These are phyloP conservation scores for Notolepis coatsorum DNA, from an alignment of 2,797 vertebrate species.

Conservation along the genomic window DNA sequence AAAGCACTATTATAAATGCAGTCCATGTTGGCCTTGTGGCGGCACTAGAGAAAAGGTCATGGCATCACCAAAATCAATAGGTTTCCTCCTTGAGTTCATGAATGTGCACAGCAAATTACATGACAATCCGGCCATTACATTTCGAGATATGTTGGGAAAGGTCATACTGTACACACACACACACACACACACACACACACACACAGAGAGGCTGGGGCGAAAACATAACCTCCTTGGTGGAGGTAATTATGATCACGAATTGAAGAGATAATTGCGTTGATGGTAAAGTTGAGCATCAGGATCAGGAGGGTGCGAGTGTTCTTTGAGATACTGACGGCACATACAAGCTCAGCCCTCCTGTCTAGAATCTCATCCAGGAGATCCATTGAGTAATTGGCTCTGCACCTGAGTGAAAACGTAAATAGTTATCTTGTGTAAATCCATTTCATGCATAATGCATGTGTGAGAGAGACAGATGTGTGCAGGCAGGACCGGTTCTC, in stretches of 20 bases:
- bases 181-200: background rate
- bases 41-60: no score
- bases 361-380: conserved; percentile 19
- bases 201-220: background rate
- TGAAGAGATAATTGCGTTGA: background rate
- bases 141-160: no score
- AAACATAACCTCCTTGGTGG: no score
- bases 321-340: background rate
- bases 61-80: no score
- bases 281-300: background rate
- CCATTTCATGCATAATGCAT: conserved; percentile 56
- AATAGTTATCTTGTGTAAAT: conserved; percentile 43
- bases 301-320: background rate
- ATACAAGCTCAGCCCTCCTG: background rate
- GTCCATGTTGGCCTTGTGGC: no score
- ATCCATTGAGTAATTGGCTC: conserved; percentile 51
- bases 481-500: conserved; percentile 28
- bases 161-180: conserved; percentile 13
- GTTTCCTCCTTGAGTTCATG: no score
- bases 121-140: no score
- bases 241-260: background rate
- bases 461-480: conserved; percentile 33
- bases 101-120: no score
- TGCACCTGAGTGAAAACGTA: conserved; percentile 57
- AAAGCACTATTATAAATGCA: no score